Evolutionary conservation across 2,888 invertebrate genomes (phyloP).

Genomic region (Nephrotoma appendiculata): DNA sequence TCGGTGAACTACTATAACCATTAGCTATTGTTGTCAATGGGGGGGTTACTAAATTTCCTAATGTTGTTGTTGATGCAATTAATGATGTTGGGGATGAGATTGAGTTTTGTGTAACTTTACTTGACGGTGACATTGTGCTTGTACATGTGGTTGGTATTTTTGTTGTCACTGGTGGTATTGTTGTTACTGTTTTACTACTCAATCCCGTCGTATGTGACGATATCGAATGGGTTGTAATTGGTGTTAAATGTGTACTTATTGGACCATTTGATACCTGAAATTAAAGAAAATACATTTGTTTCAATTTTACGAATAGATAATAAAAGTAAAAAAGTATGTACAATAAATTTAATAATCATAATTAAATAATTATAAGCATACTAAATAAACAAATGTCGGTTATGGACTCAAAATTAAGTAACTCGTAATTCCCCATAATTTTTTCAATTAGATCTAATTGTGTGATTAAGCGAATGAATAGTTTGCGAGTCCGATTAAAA

Average conservation of each 20-base stretch:
- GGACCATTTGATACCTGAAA: constrained; percentile 25
- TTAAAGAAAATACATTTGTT: constrained; percentile 4
- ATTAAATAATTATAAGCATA: no score
- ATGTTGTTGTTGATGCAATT: constrained; percentile 17
- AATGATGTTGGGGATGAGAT: constrained; percentile 24
- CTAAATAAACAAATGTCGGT: no score
- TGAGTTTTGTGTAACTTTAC: neutral
- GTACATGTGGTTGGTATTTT: constrained; percentile 10
- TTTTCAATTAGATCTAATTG: no score
- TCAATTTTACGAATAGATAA: neutral
- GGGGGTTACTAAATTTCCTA: constrained; percentile 20
- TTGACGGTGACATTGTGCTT: constrained; percentile 4
- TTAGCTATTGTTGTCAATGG: constrained; percentile 20
- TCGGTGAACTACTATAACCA: constrained; percentile 20
- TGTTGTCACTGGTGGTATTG: constrained; percentile 1
- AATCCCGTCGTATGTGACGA: constrained; percentile 10
- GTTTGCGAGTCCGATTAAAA: no score
- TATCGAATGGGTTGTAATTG: constrained; percentile 19
- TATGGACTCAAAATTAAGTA: no score
- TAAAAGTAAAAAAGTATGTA: neutral
- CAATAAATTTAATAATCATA: no score
- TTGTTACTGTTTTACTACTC: constrained; percentile 1
- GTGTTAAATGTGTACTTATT: constrained; percentile 23
- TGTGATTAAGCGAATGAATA: no score
- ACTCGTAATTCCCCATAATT: no score